Conservation (phyloP, 2,888 invertebrate species). For the Drosophila testacea region DNA sequence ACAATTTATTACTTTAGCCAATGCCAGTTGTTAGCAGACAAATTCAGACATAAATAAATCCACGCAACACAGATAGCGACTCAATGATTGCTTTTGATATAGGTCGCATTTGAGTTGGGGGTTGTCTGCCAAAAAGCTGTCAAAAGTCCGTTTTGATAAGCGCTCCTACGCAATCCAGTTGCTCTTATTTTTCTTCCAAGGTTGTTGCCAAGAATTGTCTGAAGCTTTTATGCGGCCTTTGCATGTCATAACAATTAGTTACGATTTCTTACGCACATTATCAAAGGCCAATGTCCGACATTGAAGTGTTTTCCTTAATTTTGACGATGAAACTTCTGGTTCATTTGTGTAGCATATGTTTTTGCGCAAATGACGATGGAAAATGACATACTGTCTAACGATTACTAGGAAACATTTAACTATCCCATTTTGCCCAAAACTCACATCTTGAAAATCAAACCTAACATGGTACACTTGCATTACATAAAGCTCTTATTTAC, state of each 20-base stretch:
- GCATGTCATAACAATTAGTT: constrained; percentile 37
- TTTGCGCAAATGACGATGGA: constrained; percentile 30
- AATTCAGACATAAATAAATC: constrained; percentile 62
- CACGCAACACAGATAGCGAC: constrained; percentile 47
- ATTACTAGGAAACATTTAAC: no score
- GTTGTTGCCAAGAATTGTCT: not conserved
- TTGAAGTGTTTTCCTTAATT: constrained; percentile 38
- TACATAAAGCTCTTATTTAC: constrained; percentile 45
- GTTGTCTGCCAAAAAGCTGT: constrained; percentile 63
- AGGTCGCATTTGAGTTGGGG: constrained; percentile 29
- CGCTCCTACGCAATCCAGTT: constrained; percentile 27
- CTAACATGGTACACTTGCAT: constrained; percentile 48
- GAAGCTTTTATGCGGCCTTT: constrained; percentile 12
- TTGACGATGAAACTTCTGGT: constrained; percentile 4
- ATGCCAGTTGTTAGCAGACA: constrained; percentile 44
- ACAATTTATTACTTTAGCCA: constrained; percentile 61
- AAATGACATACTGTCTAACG: no score
- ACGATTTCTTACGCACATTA: not conserved
- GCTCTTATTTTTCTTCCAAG: constrained; percentile 34
- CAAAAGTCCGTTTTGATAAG: constrained; percentile 69
- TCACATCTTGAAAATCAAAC: constrained; percentile 1
- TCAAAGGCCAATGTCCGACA: not conserved
- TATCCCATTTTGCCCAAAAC: not conserved
- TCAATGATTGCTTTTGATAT: constrained; percentile 42
- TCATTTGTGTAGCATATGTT: constrained; percentile 54